phyloP scores from a whole-genome alignment of 1,140 invertebrate genomes.

The Bombyx mori region DNA sequence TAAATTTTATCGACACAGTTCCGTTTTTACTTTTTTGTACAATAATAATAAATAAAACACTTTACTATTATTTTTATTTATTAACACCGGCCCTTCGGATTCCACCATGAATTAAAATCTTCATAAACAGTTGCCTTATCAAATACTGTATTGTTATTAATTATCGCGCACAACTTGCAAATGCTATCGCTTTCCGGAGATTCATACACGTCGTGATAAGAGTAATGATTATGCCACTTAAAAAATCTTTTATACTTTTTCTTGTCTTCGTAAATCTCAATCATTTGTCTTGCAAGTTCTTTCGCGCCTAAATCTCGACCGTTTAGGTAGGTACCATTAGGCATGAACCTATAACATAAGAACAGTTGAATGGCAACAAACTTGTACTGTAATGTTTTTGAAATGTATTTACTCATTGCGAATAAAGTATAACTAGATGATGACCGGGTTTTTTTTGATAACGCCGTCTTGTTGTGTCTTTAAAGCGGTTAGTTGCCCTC shows the following conservation, averaged over 20 bases:
- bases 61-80: background rate
- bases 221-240: conserved; percentile 31
- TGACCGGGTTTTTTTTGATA: too few species aligned
- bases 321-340: conserved; percentile 29
- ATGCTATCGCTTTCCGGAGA: conserved; percentile 7
- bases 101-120: conserved; percentile 22
- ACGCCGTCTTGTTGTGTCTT: too few species aligned
- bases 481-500: too few species aligned
- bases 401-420: too few species aligned
- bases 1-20: too few species aligned
- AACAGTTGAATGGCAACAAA: too few species aligned
- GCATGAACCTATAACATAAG: conserved; percentile 31
- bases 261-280: conserved; percentile 18
- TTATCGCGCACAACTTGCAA: conserved; percentile 13
- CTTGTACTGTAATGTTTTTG: too few species aligned
- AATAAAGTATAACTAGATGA: too few species aligned
- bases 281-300: conserved; percentile 20
- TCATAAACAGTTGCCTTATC: conserved; percentile 10
- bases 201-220: conserved; percentile 9
- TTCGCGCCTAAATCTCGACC: conserved; percentile 12
- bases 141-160: conserved; percentile 13
- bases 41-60: background rate
- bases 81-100: conserved; percentile 1
- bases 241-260: conserved; percentile 28
- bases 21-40: too few species aligned